Evolutionary conservation across 2,113 vertebrate genomes (phyloP).

Genomic region (Romanogobio albipinnatus): DNA sequence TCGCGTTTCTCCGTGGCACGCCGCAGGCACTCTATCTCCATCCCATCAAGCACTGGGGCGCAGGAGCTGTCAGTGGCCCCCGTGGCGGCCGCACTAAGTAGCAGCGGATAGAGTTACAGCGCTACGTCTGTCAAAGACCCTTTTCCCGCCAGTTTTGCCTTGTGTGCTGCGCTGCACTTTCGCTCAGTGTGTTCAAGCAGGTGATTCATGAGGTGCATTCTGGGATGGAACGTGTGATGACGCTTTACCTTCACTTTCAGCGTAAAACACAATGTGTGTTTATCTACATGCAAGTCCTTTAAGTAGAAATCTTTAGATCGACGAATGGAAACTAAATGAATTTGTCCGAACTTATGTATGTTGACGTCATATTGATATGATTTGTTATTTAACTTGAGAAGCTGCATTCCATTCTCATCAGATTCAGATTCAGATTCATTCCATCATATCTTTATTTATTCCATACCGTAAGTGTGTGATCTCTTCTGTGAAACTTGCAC

Average conservation of each 20-base stretch:
- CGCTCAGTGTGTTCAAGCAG: background rate
- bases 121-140: slow-evolving; percentile 71
- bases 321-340: background rate
- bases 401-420: no score
- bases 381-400: no score
- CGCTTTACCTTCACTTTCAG: background rate
- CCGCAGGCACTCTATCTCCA: slow-evolving; percentile 52
- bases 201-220: background rate
- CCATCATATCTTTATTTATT: no score
- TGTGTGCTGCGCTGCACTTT: background rate
- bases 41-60: slow-evolving; percentile 56
- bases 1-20: slow-evolving; percentile 50
- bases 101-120: slow-evolving; percentile 73
- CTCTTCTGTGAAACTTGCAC: no score
- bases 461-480: no score
- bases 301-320: background rate
- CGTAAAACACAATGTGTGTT: background rate
- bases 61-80: slow-evolving; percentile 62
- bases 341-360: background rate
- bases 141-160: slow-evolving; percentile 28
- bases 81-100: slow-evolving; percentile 59
- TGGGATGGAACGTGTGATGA: background rate
- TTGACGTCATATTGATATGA: no score
- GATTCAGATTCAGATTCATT: no score
- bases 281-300: background rate